Evolutionary conservation across 2,113 vertebrate species (phyloP), one percentile per base, ranked within the genome.

Genomic region (Cygnus buccinator): DNA sequence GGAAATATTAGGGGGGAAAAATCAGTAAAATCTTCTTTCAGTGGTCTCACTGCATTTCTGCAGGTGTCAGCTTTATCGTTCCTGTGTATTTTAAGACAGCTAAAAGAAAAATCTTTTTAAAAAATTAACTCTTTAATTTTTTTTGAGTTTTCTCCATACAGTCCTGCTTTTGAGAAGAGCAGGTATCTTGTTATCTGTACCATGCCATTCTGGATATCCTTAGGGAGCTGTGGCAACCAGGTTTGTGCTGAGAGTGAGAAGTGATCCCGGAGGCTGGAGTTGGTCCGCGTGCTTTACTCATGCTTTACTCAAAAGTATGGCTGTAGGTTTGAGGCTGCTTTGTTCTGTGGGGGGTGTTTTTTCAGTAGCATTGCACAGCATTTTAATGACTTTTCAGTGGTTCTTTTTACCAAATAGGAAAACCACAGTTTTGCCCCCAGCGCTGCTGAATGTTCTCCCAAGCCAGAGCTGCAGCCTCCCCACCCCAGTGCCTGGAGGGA

Each of bases 231-330:
- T 6, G 2, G 39, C 61, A 57, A 37, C 44, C 28, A 19, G 41
- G 23, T 20, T 63, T 20, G 9, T 0, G 0, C 29, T 50, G 11
- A 23, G 23, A 43, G 16, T 0, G 3, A 2, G 6, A 50, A 33
- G 8, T 25, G 48, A 29, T 70, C 31, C 41, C 0, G 0, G n/a
- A 57, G 17, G 11, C 18, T 33, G 62, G 41, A 82, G 43, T 0
- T 62, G 31, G 11, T 63, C 58, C 67, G 4, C 2, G 13, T 35
- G 52, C 5, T 0, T 55, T 22, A 16, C 35, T 28, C 35, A 17
- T 35, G 52, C 4, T 0, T 55, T 17, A 16, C 35, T 25, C 35
- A 17, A 2, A 52, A 61, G 13, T 19, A 7, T 31, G 5, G 31
- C 33, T 31, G 6, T 84, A 74, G 44, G 25, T 84, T 19, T 70